Evolutionary conservation across 2,888 invertebrate species (phyloP).

Genomic region (Drosophila sordidula): DNA sequence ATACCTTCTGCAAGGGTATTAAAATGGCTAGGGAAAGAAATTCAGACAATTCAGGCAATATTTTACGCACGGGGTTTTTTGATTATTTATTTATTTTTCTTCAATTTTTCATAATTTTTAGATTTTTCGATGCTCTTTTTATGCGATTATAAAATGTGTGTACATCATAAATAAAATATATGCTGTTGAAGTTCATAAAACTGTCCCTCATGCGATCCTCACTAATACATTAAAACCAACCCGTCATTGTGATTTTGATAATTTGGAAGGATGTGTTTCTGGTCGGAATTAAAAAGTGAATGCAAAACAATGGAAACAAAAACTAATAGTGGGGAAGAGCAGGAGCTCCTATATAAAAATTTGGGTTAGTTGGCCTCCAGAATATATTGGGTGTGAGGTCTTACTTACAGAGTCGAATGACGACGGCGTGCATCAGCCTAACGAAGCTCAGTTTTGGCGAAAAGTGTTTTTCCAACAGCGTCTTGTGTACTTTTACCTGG

Average conservation of each 20-base stretch:
- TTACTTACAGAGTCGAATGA: conserved; percentile 8
- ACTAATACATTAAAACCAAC: conserved; percentile 22
- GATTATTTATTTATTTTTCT: not conserved
- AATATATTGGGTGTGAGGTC: not conserved
- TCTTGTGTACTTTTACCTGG: not conserved
- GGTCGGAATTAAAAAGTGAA: not conserved
- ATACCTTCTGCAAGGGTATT: no score
- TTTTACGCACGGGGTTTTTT: no score
- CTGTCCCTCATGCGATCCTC: conserved; percentile 38
- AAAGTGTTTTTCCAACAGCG: not conserved
- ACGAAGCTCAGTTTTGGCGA: conserved; percentile 23
- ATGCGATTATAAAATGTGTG: not conserved
- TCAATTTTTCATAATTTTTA: not conserved
- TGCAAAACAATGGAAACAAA: not conserved
- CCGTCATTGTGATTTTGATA: conserved; percentile 34
- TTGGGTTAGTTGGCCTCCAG: not conserved
- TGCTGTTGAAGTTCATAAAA: conserved; percentile 27
- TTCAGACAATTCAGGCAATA: no score
- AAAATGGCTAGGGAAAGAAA: no score
- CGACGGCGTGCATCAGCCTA: not conserved
- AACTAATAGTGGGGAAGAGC: not conserved
- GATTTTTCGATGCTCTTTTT: no score
- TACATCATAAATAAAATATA: conserved; percentile 39
- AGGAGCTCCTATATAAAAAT: not conserved
- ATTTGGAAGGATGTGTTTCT: not conserved